Base-by-base conservation (phyloP, 1,140 invertebrate species). In the Sinonovacula constricta region DNA sequence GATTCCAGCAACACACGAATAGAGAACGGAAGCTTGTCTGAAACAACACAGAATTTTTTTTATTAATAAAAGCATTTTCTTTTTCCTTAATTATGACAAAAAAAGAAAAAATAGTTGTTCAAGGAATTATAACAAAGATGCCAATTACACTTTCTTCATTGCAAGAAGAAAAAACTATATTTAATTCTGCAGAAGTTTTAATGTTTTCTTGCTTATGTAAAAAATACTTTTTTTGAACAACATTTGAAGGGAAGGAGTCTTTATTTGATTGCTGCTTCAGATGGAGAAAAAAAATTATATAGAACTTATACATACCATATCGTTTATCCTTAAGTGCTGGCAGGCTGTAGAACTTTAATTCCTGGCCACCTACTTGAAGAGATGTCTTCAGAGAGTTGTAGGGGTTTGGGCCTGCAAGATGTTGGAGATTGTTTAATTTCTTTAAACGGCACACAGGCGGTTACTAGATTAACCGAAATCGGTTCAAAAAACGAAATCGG, bases 1-100 rank as follows among this genome's bases (percentile, higher is more conserved):
- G 97, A 97, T 92, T 99, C 98, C 83, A 99, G 91, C 0, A 99
- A 92, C 7, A 99, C 95, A 87, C 97, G 93, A 66, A 99, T 95
- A 3, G 97, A 98, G 92, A 94, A 99, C 0, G 98, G 98, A n/a
- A 99, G 92, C 31, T 90, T 89, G 15, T 90, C 92, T 92, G 84
- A n/a, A 79, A 84, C 53, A 24, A 76, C 15, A 74, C n/a, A n/a
- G n/a, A n/a, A n/a, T n/a, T n/a, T n/a, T 15, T 26, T 31, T 18
- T 12, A 57, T 28, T 33, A 45, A 30, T 2, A 22, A 56, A 39
- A 74, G 24, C 18, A 76, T 51, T 54, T 45, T 26, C 26, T 15
- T 26, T 36, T 31, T 30, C 65, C 66, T 71, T 76, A 15, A 22
- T 56, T 28, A 15, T 51, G 2, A 60, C 59, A 31, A 63, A 24